Base-by-base conservation (phyloP, 2,797 vertebrate genomes). In the Triplophysa bombifrons region DNA sequence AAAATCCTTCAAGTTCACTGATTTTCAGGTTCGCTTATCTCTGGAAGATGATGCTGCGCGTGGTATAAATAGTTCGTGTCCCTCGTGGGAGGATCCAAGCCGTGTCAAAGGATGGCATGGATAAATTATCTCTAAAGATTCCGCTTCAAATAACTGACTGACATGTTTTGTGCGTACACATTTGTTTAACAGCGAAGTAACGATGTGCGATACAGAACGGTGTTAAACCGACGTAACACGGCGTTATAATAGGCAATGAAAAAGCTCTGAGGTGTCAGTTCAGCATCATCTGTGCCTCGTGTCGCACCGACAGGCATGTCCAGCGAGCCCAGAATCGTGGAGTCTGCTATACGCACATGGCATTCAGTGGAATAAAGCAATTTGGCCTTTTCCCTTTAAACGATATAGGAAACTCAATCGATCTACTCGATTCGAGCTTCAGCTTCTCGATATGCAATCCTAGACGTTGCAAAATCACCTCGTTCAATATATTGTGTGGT, bases 1-100 rank as follows among this genome's bases (percentile, higher is more conserved):
- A 34, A 44, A 81, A 53, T 30, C 55, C 66, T 70, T 71, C 65
- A 75, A 72, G 63, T 84, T 88, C 67, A 83, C 55, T 84, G 3
- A 80, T 86, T 82, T 85, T 83, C 53, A 85, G 82, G 85, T 86
- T 88, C 58, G n/a, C n/a, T 85, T 60, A 83, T 85, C 86, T 86
- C 87, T 85, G 86, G 84, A 84, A 85, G 80, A 88, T 83, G 73
- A 88, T 83, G 73, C 84, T 83, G 87, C 80, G 76, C 71, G 83
- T 82, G 78, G 86, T 92, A 88, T 93, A 92, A 93, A 93, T 92
- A 92, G 87, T 66, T 89, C 85, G 77, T 53, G 85, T 86, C 85
- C 80, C 86, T 83, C 83, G 92, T 92, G 93, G 92, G 92, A 93
- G 92, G 92, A 89, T 83, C 71, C 80, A 74, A 82, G 82, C 83